Evolutionary conservation across 2,113 vertebrate genomes (phyloP), one percentile per base, ranked within the genome.

Genomic region (Eulemur rufifrons): DNA sequence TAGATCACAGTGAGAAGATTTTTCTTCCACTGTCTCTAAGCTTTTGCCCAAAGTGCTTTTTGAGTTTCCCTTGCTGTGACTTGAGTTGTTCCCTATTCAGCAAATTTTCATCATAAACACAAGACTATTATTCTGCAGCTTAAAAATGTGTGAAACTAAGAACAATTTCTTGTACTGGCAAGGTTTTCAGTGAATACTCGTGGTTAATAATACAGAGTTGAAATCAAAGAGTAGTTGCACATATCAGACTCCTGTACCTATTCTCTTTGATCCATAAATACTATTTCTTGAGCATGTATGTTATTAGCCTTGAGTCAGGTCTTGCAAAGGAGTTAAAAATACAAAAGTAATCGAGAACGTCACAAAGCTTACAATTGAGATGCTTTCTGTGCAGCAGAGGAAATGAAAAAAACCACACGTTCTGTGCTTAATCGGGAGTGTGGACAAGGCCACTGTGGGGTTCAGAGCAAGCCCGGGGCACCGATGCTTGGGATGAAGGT

Each of bases 401-500:
- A 23, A 11, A 39, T 4, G 21, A 29, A 34, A 54, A 13, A 52
- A 45, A n/a, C 9, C 9, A 12, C 59, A 2, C 2, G 5, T 54
- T 14, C 69, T n/a, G 52, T 14, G 20, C 34, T 47, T 34, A 25
- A 11, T 59, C 10, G 3, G 21, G 0, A 17, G 29, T 4, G 39
- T 29, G 50, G 32, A 37, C 10, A 0, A 1, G 39, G 10, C 74
- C 1, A 2, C 29, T 0, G 0, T 0, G 6, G 80, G 39, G 6
- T 21, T 50, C 29, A 9, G 29, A 42, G 52, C 23, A 15, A 18
- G n/a, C 80, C 21, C 9, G 3, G 73, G 18, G 68, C 18, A 8
- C 59, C 0, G 0, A 8, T 0, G 3, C 32, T 23, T 8, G 0
- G 32, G 61, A 21, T 1, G 7, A 73, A 64, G 23, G 2, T 18